Evolutionary conservation across 2,888 invertebrate genomes (phyloP).

Genomic region (Galeopsomyia nigrocyanea): DNA sequence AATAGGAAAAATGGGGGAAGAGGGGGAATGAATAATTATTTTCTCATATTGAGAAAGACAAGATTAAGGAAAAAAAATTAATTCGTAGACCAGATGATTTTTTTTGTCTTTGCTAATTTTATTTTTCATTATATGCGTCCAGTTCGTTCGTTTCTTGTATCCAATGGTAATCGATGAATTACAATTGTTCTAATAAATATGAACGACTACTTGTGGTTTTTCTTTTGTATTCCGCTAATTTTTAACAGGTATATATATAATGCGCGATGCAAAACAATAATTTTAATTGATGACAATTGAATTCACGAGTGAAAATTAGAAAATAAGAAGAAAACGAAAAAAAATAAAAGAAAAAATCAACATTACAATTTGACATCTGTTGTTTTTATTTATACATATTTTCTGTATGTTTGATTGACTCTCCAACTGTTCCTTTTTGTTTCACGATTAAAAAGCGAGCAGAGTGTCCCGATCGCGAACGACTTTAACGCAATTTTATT

Average conservation of each 20-base stretch:
- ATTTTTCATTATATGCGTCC: constrained; percentile 32
- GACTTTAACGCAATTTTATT: constrained; percentile 2
- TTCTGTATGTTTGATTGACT: not conserved
- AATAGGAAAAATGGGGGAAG: constrained; percentile 34
- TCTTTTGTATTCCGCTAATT: constrained; percentile 39
- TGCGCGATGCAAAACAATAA: constrained; percentile 6
- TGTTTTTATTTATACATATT: constrained; percentile 8
- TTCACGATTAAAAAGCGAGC: not conserved
- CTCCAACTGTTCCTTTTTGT: not conserved
- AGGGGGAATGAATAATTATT: constrained; percentile 40
- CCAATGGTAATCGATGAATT: constrained; percentile 31
- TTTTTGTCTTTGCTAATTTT: constrained; percentile 40
- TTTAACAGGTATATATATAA: constrained; percentile 11
- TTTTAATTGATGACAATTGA: constrained; percentile 24
- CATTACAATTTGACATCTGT: not conserved
- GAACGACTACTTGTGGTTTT: constrained; percentile 16
- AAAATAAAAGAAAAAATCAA: constrained; percentile 14
- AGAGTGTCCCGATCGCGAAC: not conserved
- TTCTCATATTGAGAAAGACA: constrained; percentile 49
- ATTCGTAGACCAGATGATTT: constrained; percentile 32
- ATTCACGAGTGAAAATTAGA: constrained; percentile 16
- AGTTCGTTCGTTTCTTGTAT: constrained; percentile 29
- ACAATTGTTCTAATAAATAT: constrained; percentile 39
- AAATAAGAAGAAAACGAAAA: constrained; percentile 16
- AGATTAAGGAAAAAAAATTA: not conserved